These are phyloP conservation scores for Orussus abietinus DNA, from an alignment of 1,140 invertebrate genomes.

Conservation along the genomic window DNA sequence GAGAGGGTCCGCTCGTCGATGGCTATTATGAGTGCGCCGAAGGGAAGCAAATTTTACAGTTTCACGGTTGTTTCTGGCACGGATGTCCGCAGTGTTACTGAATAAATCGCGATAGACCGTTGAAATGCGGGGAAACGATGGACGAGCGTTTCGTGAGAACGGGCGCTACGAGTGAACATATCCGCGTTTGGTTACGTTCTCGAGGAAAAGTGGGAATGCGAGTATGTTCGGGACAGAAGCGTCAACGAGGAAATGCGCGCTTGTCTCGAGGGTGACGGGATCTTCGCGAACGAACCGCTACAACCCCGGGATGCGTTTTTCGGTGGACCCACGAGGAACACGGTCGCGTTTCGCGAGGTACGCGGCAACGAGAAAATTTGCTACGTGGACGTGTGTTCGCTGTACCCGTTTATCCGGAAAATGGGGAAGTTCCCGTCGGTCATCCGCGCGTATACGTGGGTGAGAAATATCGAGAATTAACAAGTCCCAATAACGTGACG, in stretches of 20 bases:
- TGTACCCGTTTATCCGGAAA: slow-evolving; percentile 35
- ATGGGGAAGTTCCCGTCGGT: slow-evolving; percentile 32
- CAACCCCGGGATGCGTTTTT: slow-evolving; percentile 29
- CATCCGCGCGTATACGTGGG: slow-evolving; percentile 37
- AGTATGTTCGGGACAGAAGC: too few species aligned
- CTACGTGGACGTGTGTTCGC: slow-evolving; percentile 36
- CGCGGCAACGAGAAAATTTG: slow-evolving; percentile 31
- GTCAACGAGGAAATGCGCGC: too few species aligned
- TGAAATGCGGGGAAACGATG: too few species aligned
- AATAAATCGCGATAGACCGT: too few species aligned
- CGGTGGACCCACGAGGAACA: slow-evolving; percentile 39
- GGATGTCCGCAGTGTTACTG: slow-evolving; percentile 7
- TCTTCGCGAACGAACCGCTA: too few species aligned
- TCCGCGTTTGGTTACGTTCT: too few species aligned
- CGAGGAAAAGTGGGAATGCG: too few species aligned
- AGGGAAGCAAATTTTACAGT: slow-evolving; percentile 1
- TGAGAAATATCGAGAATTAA: slow-evolving; percentile 17
- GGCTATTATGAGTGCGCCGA: slow-evolving; percentile 1
- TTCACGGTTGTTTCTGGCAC: slow-evolving; percentile 16
- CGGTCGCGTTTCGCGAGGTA: slow-evolving; percentile 26
- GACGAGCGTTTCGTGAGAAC: too few species aligned
- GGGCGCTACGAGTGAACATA: too few species aligned
- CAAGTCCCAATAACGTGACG: slow-evolving; percentile 1
- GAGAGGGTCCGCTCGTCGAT: neutral
- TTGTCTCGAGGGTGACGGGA: too few species aligned